These are phyloP conservation scores for Iphiclides podalirius DNA, from an alignment of 2,888 invertebrate genomes.

Conservation along the genomic window DNA sequence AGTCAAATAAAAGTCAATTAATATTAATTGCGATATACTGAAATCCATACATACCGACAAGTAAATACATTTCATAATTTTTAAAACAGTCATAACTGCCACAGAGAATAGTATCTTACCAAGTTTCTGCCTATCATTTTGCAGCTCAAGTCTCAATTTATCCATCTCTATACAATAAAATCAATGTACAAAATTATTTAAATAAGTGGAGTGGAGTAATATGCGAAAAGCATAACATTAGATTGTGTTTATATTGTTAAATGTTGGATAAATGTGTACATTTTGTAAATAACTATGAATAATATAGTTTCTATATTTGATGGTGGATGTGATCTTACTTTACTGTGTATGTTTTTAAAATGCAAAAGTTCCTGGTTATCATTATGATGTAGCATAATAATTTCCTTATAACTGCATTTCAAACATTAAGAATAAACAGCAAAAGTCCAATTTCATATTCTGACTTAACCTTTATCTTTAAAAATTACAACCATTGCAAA, in stretches of 20 bases:
- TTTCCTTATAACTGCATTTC: too few relatives aligned
- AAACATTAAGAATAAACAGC: too few relatives aligned
- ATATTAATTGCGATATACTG: too few relatives aligned
- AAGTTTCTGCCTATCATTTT: background rate
- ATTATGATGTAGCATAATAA: background rate
- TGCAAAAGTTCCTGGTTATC: slow-evolving; percentile 2
- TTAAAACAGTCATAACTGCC: too few relatives aligned
- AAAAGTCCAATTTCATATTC: too few relatives aligned
- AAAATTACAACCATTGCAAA: too few relatives aligned
- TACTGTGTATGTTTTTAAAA: background rate
- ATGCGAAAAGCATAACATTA: background rate
- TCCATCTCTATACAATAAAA: background rate
- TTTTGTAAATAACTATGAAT: slow-evolving; percentile 18
- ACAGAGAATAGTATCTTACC: too few relatives aligned
- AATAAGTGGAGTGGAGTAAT: background rate
- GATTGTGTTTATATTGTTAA: slow-evolving; percentile 3
- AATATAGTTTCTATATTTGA: slow-evolving; percentile 4
- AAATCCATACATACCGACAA: too few relatives aligned
- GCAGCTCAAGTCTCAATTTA: background rate
- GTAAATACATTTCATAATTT: too few relatives aligned
- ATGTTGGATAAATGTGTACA: slow-evolving; percentile 16
- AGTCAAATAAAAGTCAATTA: too few relatives aligned
- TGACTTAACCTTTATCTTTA: too few relatives aligned
- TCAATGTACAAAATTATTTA: background rate
- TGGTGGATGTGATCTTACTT: slow-evolving; percentile 1